Percentiles rank a stretch among this genome's conserved stretches.
Evolutionary conservation across 2,113 vertebrate species (phyloP).

Genomic region (Lamprotornis superbus): DNA sequence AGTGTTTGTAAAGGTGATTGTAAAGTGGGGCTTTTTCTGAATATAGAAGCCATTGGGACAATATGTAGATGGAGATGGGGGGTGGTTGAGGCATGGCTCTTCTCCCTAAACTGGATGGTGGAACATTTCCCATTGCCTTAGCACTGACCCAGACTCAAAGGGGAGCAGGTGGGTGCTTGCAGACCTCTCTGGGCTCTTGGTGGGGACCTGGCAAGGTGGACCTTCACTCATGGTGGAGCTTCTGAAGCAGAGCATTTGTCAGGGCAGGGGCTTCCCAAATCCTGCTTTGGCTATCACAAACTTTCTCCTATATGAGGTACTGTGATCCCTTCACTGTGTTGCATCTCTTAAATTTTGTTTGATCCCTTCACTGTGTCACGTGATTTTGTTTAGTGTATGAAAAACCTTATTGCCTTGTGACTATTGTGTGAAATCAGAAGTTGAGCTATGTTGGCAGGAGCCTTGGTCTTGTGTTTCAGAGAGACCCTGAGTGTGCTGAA

Average conservation of each 20-base stretch:
- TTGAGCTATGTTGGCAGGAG: not conserved
- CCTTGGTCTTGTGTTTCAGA: not conserved
- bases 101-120: not conserved
- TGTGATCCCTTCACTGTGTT: not conserved
- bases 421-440: not conserved
- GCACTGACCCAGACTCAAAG: not conserved
- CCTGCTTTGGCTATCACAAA: not conserved
- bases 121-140: not conserved
- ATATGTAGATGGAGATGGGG: accelerated
- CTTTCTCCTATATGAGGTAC: accelerated
- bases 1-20: not conserved
- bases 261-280: not conserved
- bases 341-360: accelerated
- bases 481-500: not conserved
- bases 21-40: not conserved
- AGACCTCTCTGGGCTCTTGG: not conserved
- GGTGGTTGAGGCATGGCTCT: not conserved
- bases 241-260: not conserved
- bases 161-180: not conserved
- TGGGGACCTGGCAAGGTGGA: not conserved
- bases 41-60: accelerated
- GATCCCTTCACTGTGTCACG: not conserved
- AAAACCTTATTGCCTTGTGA: not conserved
- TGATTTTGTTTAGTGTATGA: not conserved
- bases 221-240: not conserved